Evolutionary conservation across 1,140 invertebrate species (phyloP).

Genomic region (Himalopsyche phryganea): DNA sequence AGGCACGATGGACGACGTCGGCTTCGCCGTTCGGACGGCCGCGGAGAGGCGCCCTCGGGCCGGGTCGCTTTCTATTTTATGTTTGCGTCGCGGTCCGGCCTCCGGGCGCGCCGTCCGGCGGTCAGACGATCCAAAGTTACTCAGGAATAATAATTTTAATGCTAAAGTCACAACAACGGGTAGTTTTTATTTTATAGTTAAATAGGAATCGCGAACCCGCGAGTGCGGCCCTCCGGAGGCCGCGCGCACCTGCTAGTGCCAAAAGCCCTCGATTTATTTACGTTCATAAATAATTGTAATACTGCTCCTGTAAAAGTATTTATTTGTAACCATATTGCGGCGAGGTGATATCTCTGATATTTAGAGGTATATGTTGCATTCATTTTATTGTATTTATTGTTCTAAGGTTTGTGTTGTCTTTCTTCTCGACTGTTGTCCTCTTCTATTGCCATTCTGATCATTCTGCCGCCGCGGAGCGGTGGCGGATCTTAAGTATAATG

Average conservation of each 20-base stretch:
- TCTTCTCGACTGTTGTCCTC: slow-evolving; percentile 25
- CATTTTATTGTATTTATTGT: slow-evolving; percentile 55
- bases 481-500: neutral
- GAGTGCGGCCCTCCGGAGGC: slow-evolving; percentile 27
- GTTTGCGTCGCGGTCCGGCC: slow-evolving; percentile 19
- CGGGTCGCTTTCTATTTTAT: slow-evolving; percentile 29
- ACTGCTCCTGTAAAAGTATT: slow-evolving; percentile 12
- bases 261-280: slow-evolving; percentile 33
- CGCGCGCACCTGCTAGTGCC: slow-evolving; percentile 34
- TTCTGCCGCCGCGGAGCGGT: neutral
- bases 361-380: slow-evolving; percentile 54
- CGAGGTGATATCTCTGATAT: slow-evolving; percentile 53
- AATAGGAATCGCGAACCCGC: slow-evolving; percentile 22
- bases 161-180: slow-evolving; percentile 35
- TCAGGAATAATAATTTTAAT: slow-evolving; percentile 27
- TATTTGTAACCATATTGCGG: slow-evolving; percentile 12
- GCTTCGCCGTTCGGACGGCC: slow-evolving; percentile 23
- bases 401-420: slow-evolving; percentile 36
- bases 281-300: slow-evolving; percentile 21
- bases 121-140: slow-evolving; percentile 21
- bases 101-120: neutral
- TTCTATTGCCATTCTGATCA: slow-evolving; percentile 11
- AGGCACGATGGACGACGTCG: slow-evolving; percentile 22
- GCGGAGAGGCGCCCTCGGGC: slow-evolving; percentile 10
- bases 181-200: slow-evolving; percentile 33